These are phyloP conservation scores for Callyntrura sp. DNA, from an alignment of 2,888 invertebrate species.

Conservation along the genomic window DNA sequence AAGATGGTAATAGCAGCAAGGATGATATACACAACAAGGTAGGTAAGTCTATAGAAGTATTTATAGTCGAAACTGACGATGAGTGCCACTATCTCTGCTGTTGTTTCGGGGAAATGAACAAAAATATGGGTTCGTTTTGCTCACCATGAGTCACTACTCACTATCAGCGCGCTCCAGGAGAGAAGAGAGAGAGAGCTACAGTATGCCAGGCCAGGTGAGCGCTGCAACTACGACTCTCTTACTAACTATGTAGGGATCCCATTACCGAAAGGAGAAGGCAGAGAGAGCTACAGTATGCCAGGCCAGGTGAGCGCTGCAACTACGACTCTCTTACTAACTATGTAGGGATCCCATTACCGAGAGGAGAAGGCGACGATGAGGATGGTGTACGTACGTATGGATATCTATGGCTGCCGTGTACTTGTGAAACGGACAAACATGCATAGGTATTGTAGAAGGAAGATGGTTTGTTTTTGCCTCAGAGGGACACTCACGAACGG, in stretches of 20 bases:
- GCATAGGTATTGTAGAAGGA: background rate
- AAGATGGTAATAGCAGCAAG: background rate
- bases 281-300: background rate
- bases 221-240: too few species aligned
- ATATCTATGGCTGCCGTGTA: too few species aligned
- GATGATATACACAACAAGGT: background rate
- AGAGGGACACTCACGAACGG: conserved; percentile 29
- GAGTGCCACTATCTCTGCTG: too few species aligned
- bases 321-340: too few species aligned
- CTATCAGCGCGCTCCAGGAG: background rate
- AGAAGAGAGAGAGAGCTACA: background rate
- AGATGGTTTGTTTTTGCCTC: conserved; percentile 46
- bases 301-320: background rate
- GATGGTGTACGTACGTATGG: too few species aligned
- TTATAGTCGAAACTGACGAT: too few species aligned
- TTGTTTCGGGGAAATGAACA: too few species aligned
- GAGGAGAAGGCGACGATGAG: too few species aligned
- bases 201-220: conserved; percentile 45
- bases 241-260: background rate
- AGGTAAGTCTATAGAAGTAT: too few species aligned
- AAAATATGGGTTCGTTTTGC: too few species aligned
- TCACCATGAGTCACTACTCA: conserved; percentile 24
- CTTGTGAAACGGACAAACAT: background rate
- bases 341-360: background rate
- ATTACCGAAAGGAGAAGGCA: too few species aligned